phyloP scores from a whole-genome alignment of 2,888 invertebrate species.

The Euclidia mi region DNA sequence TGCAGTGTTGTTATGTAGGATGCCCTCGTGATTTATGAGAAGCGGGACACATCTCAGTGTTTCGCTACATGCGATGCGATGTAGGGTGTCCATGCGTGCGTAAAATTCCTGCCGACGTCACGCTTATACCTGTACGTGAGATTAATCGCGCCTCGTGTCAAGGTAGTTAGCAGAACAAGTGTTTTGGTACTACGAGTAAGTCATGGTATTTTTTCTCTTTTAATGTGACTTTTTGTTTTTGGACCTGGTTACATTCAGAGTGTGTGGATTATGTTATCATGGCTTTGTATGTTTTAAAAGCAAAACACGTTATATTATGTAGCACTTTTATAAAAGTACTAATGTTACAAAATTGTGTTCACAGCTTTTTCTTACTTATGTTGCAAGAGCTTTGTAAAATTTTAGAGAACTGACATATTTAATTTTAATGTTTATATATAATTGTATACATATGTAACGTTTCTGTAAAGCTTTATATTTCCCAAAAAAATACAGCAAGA shows the following conservation, averaged over 20 bases:
- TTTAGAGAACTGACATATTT: too few relatives aligned
- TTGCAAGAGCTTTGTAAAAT: too few relatives aligned
- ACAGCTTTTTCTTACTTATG: too few relatives aligned
- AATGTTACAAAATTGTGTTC: too few relatives aligned
- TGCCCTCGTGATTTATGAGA: constrained; percentile 67
- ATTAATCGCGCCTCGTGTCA: constrained; percentile 25
- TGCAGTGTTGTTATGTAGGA: constrained; percentile 57
- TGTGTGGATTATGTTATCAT: not conserved
- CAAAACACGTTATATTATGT: not conserved
- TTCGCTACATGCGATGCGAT: constrained; percentile 57
- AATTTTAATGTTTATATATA: too few relatives aligned
- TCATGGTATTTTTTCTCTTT: constrained; percentile 3
- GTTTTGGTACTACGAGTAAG: constrained; percentile 26
- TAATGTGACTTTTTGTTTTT: constrained; percentile 2
- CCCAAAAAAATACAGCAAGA: too few relatives aligned
- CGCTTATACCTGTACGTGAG: constrained; percentile 24
- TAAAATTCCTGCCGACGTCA: constrained; percentile 42
- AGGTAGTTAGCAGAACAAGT: constrained; percentile 26
- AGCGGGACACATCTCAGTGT: constrained; percentile 63
- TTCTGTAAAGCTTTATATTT: too few relatives aligned
- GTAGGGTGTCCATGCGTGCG: constrained; percentile 55
- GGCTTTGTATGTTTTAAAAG: not conserved
- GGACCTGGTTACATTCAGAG: too few relatives aligned
- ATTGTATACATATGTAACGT: too few relatives aligned
- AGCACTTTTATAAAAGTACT: too few relatives aligned